phyloP scores from a whole-genome alignment of 2,888 invertebrate genomes.

The Busseola fusca region DNA sequence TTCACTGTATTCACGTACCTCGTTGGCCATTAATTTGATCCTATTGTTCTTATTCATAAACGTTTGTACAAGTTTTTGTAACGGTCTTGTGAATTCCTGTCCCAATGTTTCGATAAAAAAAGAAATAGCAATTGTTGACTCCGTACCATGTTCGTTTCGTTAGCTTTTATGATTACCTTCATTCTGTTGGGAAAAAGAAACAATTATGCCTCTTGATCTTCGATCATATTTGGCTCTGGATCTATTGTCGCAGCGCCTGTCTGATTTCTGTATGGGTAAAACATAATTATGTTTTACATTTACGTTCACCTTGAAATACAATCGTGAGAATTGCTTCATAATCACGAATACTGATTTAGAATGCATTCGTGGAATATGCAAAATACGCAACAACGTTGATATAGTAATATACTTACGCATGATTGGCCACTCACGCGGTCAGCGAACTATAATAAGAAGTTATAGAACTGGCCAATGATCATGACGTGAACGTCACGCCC shows the following conservation, averaged over 20 bases:
- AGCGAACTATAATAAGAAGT: conserved; percentile 55
- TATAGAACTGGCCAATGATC: conserved; percentile 49
- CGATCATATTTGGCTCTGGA: no score
- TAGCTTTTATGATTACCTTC: conserved; percentile 61
- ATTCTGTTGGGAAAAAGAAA: conserved; percentile 58
- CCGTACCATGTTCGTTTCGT: conserved; percentile 51
- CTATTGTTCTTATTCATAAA: conserved; percentile 49
- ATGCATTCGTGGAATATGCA: conserved; percentile 33
- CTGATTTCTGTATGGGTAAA: conserved; percentile 49
- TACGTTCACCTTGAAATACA: conserved; percentile 54
- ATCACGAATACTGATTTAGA: conserved; percentile 32
- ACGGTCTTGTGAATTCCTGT: conserved; percentile 54
- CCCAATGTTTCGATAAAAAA: conserved; percentile 51
- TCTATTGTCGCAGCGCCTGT: conserved; percentile 41
- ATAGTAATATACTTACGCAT: conserved; percentile 39
- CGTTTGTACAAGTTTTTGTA: conserved; percentile 45
- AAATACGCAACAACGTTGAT: conserved; percentile 44
- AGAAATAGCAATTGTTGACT: conserved; percentile 52
- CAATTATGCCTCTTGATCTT: conserved; percentile 34
- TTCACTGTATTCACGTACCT: conserved; percentile 64
- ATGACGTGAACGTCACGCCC: conserved; percentile 53
- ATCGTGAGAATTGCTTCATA: conserved; percentile 57
- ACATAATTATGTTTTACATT: conserved; percentile 49
- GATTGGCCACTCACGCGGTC: conserved; percentile 46
- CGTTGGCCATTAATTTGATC: conserved; percentile 48